Base-by-base conservation (phyloP, 2,113 vertebrate species). In the Saguinus imperator region DNA sequence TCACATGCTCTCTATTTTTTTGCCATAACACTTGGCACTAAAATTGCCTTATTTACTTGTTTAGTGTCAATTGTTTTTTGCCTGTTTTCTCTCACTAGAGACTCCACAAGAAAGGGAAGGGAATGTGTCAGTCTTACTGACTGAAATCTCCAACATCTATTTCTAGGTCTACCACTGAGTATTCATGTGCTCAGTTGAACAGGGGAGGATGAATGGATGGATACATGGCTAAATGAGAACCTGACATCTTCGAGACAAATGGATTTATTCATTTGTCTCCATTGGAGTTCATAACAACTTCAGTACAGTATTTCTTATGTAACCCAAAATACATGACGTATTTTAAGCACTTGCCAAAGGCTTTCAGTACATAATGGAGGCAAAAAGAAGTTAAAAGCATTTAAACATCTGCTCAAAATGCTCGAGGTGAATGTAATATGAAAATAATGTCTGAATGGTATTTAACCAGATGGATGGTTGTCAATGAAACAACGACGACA, bases 1-100 rank as follows among this genome's bases (percentile, higher is more conserved):
- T 75, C 68, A 87, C 16, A 48, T 3, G 4, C 14, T 94, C 57
- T 92, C 45, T 88, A 43, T 13, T 91, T 97, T 77, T 88, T 90
- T 94, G 25, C 80, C 77, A 61, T 40, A 83, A 40, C 13, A 48
- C 57, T 95, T 86, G 55, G 27, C 27, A 70, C 32, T 96, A 57
- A 94, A 96, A 87, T 80, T 13, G n/a, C 16, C 73, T 81, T 45
- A 64, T 72, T 66, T 81, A 50, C 89, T 77, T 29, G 35, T 58
- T 89, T 94, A 87, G 11, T 48, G 37, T 35, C 57, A 86, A 75
- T 37, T 14, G 10, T 18, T 87, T 58, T 87, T 75, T 75, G 17
- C 57, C 68, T 45, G n/a, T 95, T 32, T 96, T 86, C n/a, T 91
- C 20, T 95, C 73, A 76, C 40, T 68, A 91, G 82, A 85, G 88